Percentiles rank a stretch among this genome's conserved stretches.
These are phyloP conservation scores for Tinea pellionella DNA, from an alignment of 2,888 invertebrate genomes.

Conservation along the genomic window DNA sequence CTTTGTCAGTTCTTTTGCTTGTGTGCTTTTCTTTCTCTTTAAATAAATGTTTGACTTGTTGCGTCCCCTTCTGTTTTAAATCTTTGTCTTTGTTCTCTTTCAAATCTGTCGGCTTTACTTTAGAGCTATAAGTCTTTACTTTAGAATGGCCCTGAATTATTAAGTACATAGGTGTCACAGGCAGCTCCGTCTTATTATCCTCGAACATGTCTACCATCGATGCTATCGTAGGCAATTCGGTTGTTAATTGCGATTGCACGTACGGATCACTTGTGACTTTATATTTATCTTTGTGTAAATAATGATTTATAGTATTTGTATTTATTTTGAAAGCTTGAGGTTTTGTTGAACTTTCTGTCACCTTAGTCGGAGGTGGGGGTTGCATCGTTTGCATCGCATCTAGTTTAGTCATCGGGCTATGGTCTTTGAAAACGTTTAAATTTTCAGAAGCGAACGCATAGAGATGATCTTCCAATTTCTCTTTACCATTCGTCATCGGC, in stretches of 20 bases:
- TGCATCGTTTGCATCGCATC: constrained; percentile 73
- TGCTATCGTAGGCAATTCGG: constrained; percentile 58
- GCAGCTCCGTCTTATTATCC: constrained; percentile 51
- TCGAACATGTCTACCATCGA: constrained; percentile 65
- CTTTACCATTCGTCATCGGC: constrained; percentile 50
- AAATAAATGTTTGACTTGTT: constrained; percentile 70
- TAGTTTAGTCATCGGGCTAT: constrained; percentile 32
- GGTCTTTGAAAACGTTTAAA: constrained; percentile 47
- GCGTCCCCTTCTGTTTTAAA: constrained; percentile 56
- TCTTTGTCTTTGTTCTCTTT: constrained; percentile 54
- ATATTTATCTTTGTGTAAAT: constrained; percentile 21
- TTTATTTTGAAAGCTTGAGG: constrained; percentile 33
- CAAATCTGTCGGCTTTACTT: constrained; percentile 47
- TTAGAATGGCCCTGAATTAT: constrained; percentile 89
- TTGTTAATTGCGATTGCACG: constrained; percentile 55
- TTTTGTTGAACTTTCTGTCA: constrained; percentile 29
- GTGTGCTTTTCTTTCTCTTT: constrained; percentile 42
- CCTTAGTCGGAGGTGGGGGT: constrained; percentile 54
- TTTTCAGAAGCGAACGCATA: constrained; percentile 57
- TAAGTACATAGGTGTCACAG: constrained; percentile 75
- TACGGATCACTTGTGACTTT: constrained; percentile 51
- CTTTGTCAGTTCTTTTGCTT: constrained; percentile 36
- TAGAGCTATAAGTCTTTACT: constrained; percentile 84
- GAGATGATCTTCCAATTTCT: constrained; percentile 51
- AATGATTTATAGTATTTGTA: constrained; percentile 29